A percentile compares a stretch with the other conserved stretches of the same genome.
phyloP scores from a whole-genome alignment of 2,113 vertebrate genomes.

The Rhegmatorhina hoffmannsi region DNA sequence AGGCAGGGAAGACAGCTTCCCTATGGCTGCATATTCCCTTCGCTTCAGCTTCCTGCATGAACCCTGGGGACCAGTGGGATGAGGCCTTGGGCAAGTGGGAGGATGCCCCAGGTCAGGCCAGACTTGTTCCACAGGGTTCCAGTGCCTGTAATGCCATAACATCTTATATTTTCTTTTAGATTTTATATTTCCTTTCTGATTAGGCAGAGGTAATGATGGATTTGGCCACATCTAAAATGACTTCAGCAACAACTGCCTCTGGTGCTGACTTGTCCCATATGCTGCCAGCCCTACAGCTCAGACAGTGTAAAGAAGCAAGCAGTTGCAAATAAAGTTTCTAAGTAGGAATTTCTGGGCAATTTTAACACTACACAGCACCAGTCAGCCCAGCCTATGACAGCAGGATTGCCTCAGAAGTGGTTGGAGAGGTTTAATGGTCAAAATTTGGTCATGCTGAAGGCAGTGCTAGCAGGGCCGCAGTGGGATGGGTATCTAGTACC shows the following conservation, averaged over 20 bases:
- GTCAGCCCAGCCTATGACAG: background rate
- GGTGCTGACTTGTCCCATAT: accelerated
- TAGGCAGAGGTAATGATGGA: background rate
- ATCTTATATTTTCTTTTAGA: background rate
- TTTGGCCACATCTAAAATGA: background rate
- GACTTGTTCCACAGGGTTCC: background rate
- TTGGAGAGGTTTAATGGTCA: background rate
- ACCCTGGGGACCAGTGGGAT: accelerated
- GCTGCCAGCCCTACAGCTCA: background rate
- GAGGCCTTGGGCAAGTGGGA: accelerated
- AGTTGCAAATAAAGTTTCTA: background rate
- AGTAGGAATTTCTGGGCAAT: background rate
- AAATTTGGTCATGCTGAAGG: background rate
- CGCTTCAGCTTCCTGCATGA: background rate
- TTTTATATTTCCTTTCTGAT: background rate
- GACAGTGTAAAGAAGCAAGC: background rate
- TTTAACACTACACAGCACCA: background rate
- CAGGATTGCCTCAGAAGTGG: accelerated
- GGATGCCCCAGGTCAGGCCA: background rate
- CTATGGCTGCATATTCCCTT: background rate
- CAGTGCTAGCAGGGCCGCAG: background rate
- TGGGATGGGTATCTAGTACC: accelerated
- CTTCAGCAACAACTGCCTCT: background rate
- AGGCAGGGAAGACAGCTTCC: background rate
- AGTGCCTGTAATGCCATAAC: background rate